phyloP scores from a whole-genome alignment of 2,888 invertebrate genomes.

The Chrysotoxum bicinctum region DNA sequence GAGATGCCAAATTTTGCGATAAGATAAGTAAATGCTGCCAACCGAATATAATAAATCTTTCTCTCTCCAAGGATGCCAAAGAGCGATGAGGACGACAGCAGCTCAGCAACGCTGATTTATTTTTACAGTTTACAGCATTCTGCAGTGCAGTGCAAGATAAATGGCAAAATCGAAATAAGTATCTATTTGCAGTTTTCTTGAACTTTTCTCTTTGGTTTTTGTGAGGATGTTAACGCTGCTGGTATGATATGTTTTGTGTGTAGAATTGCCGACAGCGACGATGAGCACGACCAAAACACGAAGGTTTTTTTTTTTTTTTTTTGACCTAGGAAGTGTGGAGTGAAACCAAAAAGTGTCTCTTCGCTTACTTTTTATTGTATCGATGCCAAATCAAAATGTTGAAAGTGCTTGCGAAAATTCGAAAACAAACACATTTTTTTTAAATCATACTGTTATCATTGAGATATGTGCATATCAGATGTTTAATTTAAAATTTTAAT shows the following conservation, averaged over 20 bases:
- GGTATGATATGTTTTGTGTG: constrained; percentile 4
- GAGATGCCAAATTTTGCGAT: constrained; percentile 81
- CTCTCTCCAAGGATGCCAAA: constrained; percentile 80
- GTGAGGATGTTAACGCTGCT: constrained; percentile 10
- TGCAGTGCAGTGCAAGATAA: constrained; percentile 78
- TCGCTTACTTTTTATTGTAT: constrained; percentile 35
- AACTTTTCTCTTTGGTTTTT: constrained; percentile 44
- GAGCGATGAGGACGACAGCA: constrained; percentile 71
- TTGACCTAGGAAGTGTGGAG: not conserved
- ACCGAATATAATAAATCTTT: constrained; percentile 81
- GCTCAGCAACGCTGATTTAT: constrained; percentile 80
- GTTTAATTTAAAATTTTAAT: no score
- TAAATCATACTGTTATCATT: no score
- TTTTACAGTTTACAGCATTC: constrained; percentile 81
- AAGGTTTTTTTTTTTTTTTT: not conserved
- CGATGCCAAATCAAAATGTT: constrained; percentile 57
- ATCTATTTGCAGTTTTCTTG: constrained; percentile 72
- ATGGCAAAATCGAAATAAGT: constrained; percentile 75
- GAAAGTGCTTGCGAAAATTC: not conserved
- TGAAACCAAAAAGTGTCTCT: not conserved
- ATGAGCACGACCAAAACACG: not conserved
- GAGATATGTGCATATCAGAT: no score
- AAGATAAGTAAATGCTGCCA: constrained; percentile 82
- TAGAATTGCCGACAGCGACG: not conserved
- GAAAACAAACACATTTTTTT: not conserved